Evolutionary conservation across 2,888 invertebrate genomes (phyloP).

Genomic region (Griposia aprilina): DNA sequence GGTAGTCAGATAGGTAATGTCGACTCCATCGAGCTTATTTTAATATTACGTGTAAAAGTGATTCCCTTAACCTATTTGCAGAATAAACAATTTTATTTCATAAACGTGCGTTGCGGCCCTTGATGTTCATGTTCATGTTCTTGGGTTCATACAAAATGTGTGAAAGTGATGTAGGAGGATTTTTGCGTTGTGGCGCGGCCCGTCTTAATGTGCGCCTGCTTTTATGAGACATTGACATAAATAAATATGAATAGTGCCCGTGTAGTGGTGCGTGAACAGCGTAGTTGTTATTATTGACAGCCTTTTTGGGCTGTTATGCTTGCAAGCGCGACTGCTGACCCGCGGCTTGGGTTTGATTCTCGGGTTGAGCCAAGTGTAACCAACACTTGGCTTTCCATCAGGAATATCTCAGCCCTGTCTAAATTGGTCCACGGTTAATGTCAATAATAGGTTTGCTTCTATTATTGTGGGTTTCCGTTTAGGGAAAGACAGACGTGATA

Average conservation of each 20-base stretch:
- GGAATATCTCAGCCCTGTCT: not conserved
- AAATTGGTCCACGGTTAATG: not conserved
- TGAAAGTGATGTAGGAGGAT: too few species aligned
- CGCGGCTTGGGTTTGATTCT: not conserved
- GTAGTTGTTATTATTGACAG: not conserved
- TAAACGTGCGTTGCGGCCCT: too few species aligned
- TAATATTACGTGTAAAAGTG: too few species aligned
- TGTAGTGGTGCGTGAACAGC: not conserved
- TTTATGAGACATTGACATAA: not conserved
- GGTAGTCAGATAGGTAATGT: too few species aligned
- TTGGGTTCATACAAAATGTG: too few species aligned
- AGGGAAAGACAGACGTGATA: not conserved
- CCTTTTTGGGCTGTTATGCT: not conserved
- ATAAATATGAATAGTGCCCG: not conserved
- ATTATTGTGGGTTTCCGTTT: not conserved
- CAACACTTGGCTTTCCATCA: not conserved
- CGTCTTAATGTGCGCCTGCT: too few species aligned
- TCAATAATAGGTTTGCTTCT: not conserved
- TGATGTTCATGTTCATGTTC: too few species aligned
- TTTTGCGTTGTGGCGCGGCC: too few species aligned
- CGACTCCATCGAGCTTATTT: too few species aligned
- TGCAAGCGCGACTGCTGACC: not conserved
- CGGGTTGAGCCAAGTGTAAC: not conserved
- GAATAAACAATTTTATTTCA: too few species aligned
- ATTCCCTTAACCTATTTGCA: too few species aligned